These are phyloP conservation scores for Formica selysi DNA, from an alignment of 1,140 invertebrate genomes.

Conservation along the genomic window DNA sequence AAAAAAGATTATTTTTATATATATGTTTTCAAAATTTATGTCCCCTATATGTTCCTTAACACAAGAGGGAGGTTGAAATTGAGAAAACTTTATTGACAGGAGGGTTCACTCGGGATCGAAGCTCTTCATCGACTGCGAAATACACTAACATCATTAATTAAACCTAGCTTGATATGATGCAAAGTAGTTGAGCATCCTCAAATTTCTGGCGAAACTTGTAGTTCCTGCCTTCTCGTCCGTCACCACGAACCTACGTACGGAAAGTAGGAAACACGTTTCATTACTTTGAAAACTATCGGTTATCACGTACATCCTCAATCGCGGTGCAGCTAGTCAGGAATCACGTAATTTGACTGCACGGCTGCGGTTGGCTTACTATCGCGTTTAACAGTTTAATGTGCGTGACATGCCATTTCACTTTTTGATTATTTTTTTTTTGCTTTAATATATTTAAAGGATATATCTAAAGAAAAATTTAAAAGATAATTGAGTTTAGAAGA, in stretches of 20 bases:
- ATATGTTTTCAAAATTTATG: not conserved
- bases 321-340: constrained; percentile 49
- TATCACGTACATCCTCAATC: constrained; percentile 54
- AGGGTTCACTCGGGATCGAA: not conserved
- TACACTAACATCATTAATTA: constrained; percentile 52
- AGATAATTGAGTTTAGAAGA: not conserved
- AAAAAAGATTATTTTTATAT: not conserved
- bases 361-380: constrained; percentile 42
- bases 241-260: not conserved
- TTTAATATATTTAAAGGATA: not conserved
- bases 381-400: constrained; percentile 32
- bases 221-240: not conserved
- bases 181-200: constrained; percentile 44
- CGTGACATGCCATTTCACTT: not conserved
- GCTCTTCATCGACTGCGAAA: not conserved
- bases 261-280: constrained; percentile 66
- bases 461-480: not conserved
- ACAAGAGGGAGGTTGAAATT: not conserved
- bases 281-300: constrained; percentile 73
- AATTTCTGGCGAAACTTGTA: constrained; percentile 43
- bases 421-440: not conserved
- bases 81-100: not conserved
- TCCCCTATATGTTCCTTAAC: not conserved
- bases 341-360: constrained; percentile 40
- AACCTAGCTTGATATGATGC: constrained; percentile 4